Evolutionary conservation across 2,888 invertebrate species (phyloP).

Genomic region (Luperina testacea): DNA sequence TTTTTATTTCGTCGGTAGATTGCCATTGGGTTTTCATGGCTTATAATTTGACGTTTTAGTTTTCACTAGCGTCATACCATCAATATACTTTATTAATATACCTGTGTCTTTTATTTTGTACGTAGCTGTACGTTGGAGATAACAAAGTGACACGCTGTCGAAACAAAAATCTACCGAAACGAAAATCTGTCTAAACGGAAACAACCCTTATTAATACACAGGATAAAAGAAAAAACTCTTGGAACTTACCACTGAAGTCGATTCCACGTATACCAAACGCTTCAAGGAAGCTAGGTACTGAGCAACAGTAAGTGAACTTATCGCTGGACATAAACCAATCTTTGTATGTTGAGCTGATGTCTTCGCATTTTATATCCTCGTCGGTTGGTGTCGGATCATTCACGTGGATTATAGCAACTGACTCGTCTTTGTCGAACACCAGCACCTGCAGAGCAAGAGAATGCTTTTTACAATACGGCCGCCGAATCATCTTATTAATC

Average conservation of each 20-base stretch:
- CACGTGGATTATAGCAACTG: conserved; percentile 56
- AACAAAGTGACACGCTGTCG: no score
- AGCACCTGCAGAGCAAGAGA: conserved; percentile 35
- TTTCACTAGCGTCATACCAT: no score
- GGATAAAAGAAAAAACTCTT: not conserved
- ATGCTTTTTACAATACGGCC: not conserved
- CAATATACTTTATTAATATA: no score
- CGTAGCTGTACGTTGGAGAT: no score
- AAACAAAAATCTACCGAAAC: no score
- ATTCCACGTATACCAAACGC: not conserved
- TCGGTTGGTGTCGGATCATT: conserved; percentile 48
- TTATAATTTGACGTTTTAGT: no score
- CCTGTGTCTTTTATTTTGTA: no score
- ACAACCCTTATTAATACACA: no score
- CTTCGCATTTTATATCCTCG: conserved; percentile 52
- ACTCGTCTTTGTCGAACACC: conserved; percentile 29
- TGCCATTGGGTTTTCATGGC: no score
- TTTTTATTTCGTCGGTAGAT: no score
- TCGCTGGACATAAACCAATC: conserved; percentile 34
- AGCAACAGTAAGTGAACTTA: conserved; percentile 56
- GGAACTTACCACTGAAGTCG: not conserved
- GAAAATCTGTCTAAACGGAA: no score
- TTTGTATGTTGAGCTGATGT: conserved; percentile 5
- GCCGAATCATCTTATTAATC: not conserved
- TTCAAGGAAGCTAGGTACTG: conserved; percentile 42